Evolutionary conservation across 2,797 vertebrate genomes (phyloP).

Genomic region (Xenentodon cancila): DNA sequence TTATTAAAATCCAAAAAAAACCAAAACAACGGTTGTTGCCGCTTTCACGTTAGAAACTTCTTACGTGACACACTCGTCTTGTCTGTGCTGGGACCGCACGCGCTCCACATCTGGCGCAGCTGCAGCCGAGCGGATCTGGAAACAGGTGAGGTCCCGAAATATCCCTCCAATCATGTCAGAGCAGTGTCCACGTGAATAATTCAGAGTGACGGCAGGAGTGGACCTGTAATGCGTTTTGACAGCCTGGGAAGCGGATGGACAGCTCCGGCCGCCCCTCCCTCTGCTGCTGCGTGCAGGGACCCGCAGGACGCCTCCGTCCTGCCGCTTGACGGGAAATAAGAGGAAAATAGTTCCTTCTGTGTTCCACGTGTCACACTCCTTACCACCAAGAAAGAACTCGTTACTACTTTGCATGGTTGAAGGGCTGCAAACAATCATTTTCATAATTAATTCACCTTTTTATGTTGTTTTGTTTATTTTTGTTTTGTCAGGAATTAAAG

Average conservation of each 20-base stretch:
- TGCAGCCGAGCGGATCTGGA: constrained; percentile 24
- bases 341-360: too few species aligned
- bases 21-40: constrained; percentile 9
- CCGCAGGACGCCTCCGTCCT: constrained; percentile 10
- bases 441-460: too few species aligned
- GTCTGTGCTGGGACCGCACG: constrained; percentile 3
- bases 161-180: constrained; percentile 16
- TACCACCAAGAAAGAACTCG: too few species aligned
- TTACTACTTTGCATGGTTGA: too few species aligned
- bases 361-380: too few species aligned
- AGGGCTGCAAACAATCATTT: too few species aligned
- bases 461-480: too few species aligned
- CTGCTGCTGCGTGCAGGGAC: constrained; percentile 8
- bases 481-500: too few species aligned
- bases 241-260: constrained; percentile 40
- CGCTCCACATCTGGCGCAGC: constrained; percentile 10
- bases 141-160: constrained; percentile 48
- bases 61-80: constrained; percentile 38
- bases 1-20: constrained; percentile 35
- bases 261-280: not conserved
- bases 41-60: constrained; percentile 3
- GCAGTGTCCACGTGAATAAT: constrained; percentile 24
- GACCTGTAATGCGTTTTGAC: constrained; percentile 30
- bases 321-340: constrained; percentile 41
- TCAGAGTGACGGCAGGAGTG: constrained; percentile 15